phyloP scores from a whole-genome alignment of 2,113 vertebrate species.

The Saccopteryx leptura region DNA sequence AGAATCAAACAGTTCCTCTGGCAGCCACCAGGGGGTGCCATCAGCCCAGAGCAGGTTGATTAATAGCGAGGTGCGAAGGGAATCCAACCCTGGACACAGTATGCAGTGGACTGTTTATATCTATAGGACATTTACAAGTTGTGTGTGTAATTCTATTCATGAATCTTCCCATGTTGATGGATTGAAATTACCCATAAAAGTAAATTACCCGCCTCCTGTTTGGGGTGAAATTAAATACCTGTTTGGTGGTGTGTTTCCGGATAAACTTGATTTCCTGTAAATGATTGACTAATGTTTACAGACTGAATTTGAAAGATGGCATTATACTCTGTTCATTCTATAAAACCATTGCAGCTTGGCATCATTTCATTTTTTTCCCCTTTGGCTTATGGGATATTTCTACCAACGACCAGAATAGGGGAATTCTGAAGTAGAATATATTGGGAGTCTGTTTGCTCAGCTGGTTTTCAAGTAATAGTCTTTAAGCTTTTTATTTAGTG shows the following conservation, averaged over 20 bases:
- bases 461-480: constrained; percentile 46
- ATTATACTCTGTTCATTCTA: background rate
- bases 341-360: background rate
- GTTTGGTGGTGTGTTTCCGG: background rate
- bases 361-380: background rate
- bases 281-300: constrained; percentile 23
- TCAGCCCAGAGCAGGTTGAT: background rate
- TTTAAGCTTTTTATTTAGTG: background rate
- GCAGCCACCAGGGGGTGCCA: constrained; percentile 67
- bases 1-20: background rate
- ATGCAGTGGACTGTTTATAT: background rate
- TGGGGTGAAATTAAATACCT: constrained; percentile 39
- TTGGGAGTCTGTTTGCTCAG: constrained; percentile 36
- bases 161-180: constrained; percentile 34
- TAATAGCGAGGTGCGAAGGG: background rate
- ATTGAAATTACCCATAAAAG: constrained; percentile 35
- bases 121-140: constrained; percentile 6
- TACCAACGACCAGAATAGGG: constrained; percentile 2
- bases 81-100: no score
- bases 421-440: constrained; percentile 54
- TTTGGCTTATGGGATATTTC: background rate
- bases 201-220: constrained; percentile 42
- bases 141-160: constrained; percentile 45
- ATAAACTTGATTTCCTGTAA: constrained; percentile 23
- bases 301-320: constrained; percentile 15